A percentile compares a stretch with the other conserved stretches of the same genome.
phyloP scores from a whole-genome alignment of 2,113 vertebrate genomes.

The Zosterops lateralis region DNA sequence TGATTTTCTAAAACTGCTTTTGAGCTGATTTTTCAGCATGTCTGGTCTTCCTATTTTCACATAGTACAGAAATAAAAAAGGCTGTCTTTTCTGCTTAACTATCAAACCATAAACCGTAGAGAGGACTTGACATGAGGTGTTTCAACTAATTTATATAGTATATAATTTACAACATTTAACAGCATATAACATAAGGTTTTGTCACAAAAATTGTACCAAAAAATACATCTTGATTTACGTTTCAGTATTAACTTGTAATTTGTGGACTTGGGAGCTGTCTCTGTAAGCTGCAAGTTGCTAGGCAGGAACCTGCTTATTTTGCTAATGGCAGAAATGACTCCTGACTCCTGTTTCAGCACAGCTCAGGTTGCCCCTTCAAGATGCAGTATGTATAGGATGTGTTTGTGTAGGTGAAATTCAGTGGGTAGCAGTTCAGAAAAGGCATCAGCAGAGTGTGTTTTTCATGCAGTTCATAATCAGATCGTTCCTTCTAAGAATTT shows the following conservation, averaged over 20 bases:
- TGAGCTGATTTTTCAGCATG: neutral
- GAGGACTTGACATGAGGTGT: neutral
- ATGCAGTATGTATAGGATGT: neutral
- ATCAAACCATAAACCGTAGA: neutral
- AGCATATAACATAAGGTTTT: neutral
- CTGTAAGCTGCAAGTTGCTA: neutral
- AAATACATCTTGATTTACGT: neutral
- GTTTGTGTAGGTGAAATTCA: neutral
- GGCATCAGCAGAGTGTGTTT: neutral
- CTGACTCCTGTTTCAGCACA: neutral
- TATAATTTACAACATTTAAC: neutral
- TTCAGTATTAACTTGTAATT: slow-evolving; percentile 1
- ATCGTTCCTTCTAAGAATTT: neutral
- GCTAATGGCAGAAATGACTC: neutral
- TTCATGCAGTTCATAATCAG: neutral
- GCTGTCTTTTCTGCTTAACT: neutral
- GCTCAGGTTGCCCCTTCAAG: neutral
- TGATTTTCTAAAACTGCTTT: neutral
- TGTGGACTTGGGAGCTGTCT: neutral
- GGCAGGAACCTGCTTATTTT: neutral
- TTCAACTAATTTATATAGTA: slow-evolving; percentile 7
- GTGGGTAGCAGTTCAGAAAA: neutral
- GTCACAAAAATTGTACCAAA: slow-evolving; percentile 11
- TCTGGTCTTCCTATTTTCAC: neutral
- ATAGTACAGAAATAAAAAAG: neutral